phyloP scores from a whole-genome alignment of 2,113 vertebrate genomes.

The Cyphomyrus plagiostoma region DNA sequence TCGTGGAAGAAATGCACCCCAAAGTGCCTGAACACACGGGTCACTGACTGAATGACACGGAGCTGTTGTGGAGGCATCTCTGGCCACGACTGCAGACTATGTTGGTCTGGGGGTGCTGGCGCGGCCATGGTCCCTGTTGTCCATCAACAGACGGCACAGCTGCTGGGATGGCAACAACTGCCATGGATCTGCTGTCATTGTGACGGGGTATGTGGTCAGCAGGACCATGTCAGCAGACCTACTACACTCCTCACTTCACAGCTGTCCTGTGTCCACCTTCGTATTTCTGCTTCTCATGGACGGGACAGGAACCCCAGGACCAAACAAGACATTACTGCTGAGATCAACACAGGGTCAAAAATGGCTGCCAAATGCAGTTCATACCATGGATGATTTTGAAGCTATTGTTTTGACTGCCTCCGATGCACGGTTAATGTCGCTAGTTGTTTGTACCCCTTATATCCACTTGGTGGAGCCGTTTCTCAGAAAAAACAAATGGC shows the following conservation, averaged over 20 bases:
- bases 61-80: background rate
- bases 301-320: no score
- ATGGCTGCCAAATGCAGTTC: background rate
- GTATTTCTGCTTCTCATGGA: background rate
- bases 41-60: background rate
- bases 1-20: background rate
- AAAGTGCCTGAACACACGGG: background rate
- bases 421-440: background rate
- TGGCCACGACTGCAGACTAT: background rate
- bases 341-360: background rate
- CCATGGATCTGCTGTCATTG: background rate
- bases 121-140: background rate
- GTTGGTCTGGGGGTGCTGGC: background rate
- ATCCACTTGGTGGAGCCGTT: conserved; percentile 9
- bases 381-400: background rate
- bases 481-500: background rate
- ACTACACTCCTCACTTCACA: background rate
- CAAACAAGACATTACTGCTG: background rate
- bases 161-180: background rate
- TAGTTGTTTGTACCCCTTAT: background rate
- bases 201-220: background rate
- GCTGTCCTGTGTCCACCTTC: background rate
- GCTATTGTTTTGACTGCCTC: background rate
- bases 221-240: background rate
- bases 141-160: background rate